phyloP scores from a whole-genome alignment of 2,888 invertebrate genomes.

The Nesidiocoris tenuis region DNA sequence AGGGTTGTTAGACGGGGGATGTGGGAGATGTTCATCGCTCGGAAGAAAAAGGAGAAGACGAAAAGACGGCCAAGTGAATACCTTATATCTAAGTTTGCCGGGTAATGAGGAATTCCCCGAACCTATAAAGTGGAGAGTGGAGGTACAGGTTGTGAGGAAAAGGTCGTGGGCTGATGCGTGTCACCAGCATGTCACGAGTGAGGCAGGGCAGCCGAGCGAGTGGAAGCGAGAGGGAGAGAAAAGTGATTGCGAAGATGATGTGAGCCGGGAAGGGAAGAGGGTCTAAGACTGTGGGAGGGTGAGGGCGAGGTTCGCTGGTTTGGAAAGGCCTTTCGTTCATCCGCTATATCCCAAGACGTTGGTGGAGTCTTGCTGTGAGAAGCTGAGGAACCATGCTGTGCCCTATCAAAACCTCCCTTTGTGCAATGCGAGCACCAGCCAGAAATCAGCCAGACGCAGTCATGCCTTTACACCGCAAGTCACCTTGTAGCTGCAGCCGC shows the following conservation, averaged over 20 bases:
- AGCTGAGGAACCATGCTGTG: constrained; percentile 26
- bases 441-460: background rate
- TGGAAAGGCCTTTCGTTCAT: background rate
- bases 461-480: background rate
- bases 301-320: background rate
- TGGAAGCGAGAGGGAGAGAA: background rate
- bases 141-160: background rate
- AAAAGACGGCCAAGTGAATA: background rate
- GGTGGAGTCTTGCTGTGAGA: background rate
- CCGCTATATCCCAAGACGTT: background rate
- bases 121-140: constrained; percentile 12
- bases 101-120: constrained; percentile 25
- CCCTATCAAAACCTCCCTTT: constrained; percentile 38
- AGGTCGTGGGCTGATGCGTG: constrained; percentile 6
- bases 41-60: no score
- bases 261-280: background rate
- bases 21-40: no score
- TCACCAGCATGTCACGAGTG: constrained; percentile 15
- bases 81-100: constrained; percentile 12
- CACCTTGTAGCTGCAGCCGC: background rate
- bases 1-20: no score
- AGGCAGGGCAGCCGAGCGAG: no score
- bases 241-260: background rate
- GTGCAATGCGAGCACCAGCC: background rate
- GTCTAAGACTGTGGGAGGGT: background rate